phyloP scores from a whole-genome alignment of 2,797 vertebrate species.

The Pangasius larnaudii region DNA sequence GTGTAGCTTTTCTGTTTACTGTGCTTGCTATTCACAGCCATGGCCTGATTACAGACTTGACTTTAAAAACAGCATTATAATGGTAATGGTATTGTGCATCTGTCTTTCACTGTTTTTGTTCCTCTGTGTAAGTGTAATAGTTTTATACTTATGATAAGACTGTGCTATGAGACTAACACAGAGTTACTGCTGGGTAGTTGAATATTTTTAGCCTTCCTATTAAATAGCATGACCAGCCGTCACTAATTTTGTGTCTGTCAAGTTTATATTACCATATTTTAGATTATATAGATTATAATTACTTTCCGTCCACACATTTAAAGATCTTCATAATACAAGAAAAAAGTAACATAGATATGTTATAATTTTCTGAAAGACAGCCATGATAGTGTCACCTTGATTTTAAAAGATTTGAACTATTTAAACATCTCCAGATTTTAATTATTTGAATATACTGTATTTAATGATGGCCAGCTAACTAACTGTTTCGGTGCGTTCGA shows the following conservation, averaged over 20 bases:
- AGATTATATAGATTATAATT: neutral
- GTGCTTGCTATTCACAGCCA: neutral
- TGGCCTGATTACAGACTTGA: neutral
- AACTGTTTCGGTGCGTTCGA: neutral
- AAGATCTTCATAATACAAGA: neutral
- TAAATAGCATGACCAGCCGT: neutral
- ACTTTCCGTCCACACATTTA: neutral
- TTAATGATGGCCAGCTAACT: neutral
- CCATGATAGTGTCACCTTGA: neutral
- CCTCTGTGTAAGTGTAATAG: neutral
- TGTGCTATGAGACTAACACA: neutral
- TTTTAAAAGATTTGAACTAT: neutral
- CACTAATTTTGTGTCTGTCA: neutral
- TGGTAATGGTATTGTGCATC: neutral
- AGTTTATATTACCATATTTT: neutral
- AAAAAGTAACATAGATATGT: neutral
- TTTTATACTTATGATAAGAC: neutral
- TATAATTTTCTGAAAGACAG: neutral
- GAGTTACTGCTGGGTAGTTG: neutral
- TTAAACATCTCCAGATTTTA: no score
- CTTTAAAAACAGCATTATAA: no score
- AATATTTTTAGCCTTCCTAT: neutral
- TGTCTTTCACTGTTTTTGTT: neutral
- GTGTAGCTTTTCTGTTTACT: neutral
- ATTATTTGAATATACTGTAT: neutral